Evolutionary conservation across 1,140 invertebrate species (phyloP).

Genomic region (Archivesica marissinica): DNA sequence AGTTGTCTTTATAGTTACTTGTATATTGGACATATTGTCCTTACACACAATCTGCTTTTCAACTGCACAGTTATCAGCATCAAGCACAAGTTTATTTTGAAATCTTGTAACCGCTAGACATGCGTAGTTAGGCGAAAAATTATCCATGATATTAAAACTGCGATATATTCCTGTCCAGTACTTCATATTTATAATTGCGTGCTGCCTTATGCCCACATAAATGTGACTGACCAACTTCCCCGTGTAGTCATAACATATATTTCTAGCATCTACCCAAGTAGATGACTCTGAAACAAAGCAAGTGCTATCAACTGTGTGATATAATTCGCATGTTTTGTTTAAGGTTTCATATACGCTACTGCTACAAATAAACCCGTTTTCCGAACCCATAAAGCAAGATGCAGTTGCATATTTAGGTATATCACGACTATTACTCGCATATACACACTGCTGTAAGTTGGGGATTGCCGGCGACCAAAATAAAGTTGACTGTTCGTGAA

Average conservation of each 20-base stretch:
- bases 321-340: not conserved
- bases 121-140: not conserved
- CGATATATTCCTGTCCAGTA: not conserved
- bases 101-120: conserved; percentile 2
- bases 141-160: not conserved
- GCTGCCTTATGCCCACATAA: not conserved
- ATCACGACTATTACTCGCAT: not conserved
- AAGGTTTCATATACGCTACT: not conserved
- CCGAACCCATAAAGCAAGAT: not conserved
- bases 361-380: not conserved
- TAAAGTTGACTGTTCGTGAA: not conserved
- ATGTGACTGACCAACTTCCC: not conserved
- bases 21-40: not conserved
- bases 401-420: not conserved
- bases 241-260: not conserved
- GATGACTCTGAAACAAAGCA: not conserved
- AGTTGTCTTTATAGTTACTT: not conserved
- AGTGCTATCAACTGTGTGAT: not conserved
- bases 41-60: not conserved
- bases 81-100: not conserved
- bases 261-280: not conserved
- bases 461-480: not conserved
- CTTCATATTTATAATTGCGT: not conserved
- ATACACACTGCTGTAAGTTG: not conserved
- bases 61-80: not conserved